These are phyloP conservation scores for Acanthosepion esculentum DNA, from an alignment of 2,888 invertebrate species.

Conservation along the genomic window DNA sequence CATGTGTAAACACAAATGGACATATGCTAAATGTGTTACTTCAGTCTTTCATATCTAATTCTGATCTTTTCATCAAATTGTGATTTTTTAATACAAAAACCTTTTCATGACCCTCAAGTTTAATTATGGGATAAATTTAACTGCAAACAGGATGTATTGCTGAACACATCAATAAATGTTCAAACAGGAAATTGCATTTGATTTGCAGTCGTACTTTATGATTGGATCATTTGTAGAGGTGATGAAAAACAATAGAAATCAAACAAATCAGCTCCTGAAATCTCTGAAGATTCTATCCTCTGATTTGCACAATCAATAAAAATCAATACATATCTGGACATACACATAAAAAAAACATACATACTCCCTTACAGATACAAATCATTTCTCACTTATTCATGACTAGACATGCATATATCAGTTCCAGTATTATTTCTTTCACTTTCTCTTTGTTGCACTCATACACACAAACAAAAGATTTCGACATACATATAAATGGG, in stretches of 20 bases:
- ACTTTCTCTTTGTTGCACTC: too few species aligned
- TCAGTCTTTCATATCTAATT: not conserved
- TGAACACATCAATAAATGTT: not conserved
- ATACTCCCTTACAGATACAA: not conserved
- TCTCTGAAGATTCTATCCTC: too few species aligned
- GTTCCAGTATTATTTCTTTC: not conserved
- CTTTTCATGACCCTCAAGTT: not conserved
- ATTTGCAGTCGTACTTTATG: too few species aligned
- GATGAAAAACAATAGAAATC: not conserved
- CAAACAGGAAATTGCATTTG: constrained; percentile 18
- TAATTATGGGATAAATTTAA: not conserved
- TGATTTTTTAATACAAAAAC: not conserved
- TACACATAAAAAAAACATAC: not conserved
- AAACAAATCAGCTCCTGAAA: not conserved
- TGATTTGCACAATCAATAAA: too few species aligned
- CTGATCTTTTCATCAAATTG: constrained; percentile 9
- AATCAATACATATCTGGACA: not conserved
- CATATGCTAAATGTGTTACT: not conserved
- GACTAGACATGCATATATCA: not conserved
- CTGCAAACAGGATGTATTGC: not conserved
- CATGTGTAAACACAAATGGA: not conserved
- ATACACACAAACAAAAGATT: too few species aligned
- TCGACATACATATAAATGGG: too few species aligned
- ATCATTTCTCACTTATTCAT: not conserved
- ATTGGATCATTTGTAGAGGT: not conserved